A percentile compares a stretch with the other conserved stretches of the same genome.
These are phyloP conservation scores for Thermophis baileyi DNA, from an alignment of 2,113 vertebrate genomes.

Conservation along the genomic window DNA sequence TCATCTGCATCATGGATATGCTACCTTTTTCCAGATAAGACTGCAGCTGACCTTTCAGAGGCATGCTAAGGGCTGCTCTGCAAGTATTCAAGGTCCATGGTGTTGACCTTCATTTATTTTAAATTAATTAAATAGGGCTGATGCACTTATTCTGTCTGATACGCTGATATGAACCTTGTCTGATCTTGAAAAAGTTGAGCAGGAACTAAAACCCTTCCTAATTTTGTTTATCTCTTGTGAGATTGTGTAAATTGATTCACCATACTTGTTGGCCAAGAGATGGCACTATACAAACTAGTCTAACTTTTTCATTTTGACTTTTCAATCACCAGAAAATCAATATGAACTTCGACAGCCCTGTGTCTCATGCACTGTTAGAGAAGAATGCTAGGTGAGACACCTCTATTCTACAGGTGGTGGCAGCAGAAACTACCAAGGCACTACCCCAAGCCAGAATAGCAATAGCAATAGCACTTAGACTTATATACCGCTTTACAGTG, in stretches of 20 bases:
- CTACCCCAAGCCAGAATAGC: not conserved
- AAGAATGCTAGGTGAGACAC: not conserved
- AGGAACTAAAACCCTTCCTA: not conserved
- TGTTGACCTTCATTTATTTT: not conserved
- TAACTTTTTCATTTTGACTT: not conserved
- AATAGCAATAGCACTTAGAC: too few species aligned
- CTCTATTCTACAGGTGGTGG: not conserved
- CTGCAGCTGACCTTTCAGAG: not conserved
- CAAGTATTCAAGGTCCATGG: not conserved
- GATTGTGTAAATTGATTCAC: not conserved
- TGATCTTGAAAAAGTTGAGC: not conserved
- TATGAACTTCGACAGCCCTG: not conserved
- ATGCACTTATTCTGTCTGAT: not conserved
- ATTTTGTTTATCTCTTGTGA: not conserved
- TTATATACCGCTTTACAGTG: too few species aligned
- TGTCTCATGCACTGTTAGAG: not conserved
- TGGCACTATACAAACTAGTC: not conserved
- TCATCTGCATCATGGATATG: not conserved
- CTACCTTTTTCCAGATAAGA: not conserved
- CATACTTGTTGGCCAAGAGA: not conserved
- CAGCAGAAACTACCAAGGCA: not conserved
- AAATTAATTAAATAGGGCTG: not conserved
- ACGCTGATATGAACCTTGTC: not conserved
- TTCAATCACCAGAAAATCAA: not conserved
- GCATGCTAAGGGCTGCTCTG: not conserved